Conservation (phyloP, 2,888 invertebrate genomes). For the Ophion ventricosus region DNA sequence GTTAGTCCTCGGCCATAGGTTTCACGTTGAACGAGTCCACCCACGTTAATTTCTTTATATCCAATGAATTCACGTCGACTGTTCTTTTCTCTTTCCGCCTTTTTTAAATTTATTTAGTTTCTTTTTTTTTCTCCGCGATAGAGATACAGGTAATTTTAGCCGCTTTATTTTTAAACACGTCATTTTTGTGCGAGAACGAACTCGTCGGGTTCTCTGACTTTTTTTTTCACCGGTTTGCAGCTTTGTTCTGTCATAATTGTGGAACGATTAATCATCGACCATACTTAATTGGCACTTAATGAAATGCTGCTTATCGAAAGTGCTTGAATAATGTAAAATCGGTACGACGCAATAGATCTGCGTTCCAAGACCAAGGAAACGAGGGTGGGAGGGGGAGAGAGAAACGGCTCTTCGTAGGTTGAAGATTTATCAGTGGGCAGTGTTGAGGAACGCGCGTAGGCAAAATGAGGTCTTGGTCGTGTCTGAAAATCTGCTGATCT, state of each 20-base stretch:
- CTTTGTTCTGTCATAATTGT: slow-evolving; percentile 26
- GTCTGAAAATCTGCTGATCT: slow-evolving; percentile 70
- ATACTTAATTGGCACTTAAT: slow-evolving; percentile 56
- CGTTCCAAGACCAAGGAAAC: slow-evolving; percentile 23
- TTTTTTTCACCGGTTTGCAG: slow-evolving; percentile 6
- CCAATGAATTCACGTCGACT: slow-evolving; percentile 52
- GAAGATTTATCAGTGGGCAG: slow-evolving; percentile 71
- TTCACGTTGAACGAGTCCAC: slow-evolving; percentile 62
- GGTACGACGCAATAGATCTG: slow-evolving; percentile 48
- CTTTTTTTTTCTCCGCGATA: slow-evolving; percentile 7
- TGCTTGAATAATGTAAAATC: slow-evolving; percentile 53
- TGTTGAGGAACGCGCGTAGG: slow-evolving; percentile 72
- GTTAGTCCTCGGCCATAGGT: slow-evolving; percentile 55
- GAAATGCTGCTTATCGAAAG: slow-evolving; percentile 60
- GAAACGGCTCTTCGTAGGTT: slow-evolving; percentile 67
- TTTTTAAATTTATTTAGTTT: slow-evolving; percentile 3
- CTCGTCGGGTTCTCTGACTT: background rate
- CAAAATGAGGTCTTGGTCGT: slow-evolving; percentile 75
- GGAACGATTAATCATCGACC: slow-evolving; percentile 51
- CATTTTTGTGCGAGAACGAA: slow-evolving; percentile 26
- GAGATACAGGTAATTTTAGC: slow-evolving; percentile 21
- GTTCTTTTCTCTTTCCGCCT: slow-evolving; percentile 35
- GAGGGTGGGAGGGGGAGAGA: slow-evolving; percentile 31
- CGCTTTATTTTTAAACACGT: slow-evolving; percentile 29
- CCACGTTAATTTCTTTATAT: slow-evolving; percentile 65